Base-by-base conservation (phyloP, 2,797 vertebrate species). In the Rousettus madagascariensis region DNA sequence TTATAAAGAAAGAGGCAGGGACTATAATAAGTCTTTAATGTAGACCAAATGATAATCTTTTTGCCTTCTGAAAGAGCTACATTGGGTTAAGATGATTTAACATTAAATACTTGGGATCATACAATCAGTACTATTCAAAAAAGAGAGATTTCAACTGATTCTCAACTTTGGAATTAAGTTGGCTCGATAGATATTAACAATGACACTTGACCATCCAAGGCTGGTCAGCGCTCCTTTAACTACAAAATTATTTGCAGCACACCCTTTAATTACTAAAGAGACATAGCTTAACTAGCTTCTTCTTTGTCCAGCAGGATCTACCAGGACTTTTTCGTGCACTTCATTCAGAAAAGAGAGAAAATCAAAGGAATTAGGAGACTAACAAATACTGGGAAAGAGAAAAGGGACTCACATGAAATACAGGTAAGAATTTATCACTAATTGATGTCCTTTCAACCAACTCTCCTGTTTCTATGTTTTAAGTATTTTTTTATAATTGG, bases 131-230 rank as follows among this genome's bases (percentile, higher is more conserved):
- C 69, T 94, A 84, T 59, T 86, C 16, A 69, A 61, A 94, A 90
- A 90, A 87, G 28, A 89, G 19, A 75, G 30, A 90, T 80, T 95
- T 91, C 41, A 93, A 79, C 43, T 72, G 95, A 94, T 41, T n/a
- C 28, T 92, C 57, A 87, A 85, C 8, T 9, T 83, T 77, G 65
- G 49, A 90, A 92, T 86, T 90, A 90, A 93, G 22, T 28, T 96
- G 38, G 30, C 22, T 89, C 87, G 90, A 69, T 24, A 90, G 92
- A 94, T 87, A 20, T 84, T 65, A 96, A 92, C 26, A 77, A 2
- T 80, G 77, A 77, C 10, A 86, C 13, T 22, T 82, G 26, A 84
- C 65, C 68, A 95, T 49, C 36, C 74, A 94, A 51, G 17, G 36
- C 77, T 55, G 43, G 57, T 59, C 28, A 95, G 30, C 26, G 84